These are phyloP conservation scores for Otocyon megalotis DNA, from an alignment of 2,113 vertebrate genomes.

Conservation along the genomic window DNA sequence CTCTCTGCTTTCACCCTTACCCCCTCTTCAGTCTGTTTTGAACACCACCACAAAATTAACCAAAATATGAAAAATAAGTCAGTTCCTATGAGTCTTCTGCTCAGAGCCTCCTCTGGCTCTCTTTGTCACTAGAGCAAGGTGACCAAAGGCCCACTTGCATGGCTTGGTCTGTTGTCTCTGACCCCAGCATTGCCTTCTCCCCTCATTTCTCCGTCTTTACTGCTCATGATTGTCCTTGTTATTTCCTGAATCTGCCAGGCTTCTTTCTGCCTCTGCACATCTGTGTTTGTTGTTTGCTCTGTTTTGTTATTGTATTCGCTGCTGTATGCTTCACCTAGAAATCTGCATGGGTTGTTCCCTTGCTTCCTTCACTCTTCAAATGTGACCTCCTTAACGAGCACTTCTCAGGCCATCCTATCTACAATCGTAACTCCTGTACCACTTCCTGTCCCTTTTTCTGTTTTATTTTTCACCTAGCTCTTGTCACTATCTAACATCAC, in stretches of 20 bases:
- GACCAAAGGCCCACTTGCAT: not conserved
- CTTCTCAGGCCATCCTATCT: not conserved
- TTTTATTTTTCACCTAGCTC: slow-evolving; percentile 18
- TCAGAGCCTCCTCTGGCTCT: not conserved
- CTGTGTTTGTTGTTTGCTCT: not conserved
- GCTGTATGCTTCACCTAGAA: not conserved
- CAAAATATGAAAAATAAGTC: slow-evolving; percentile 30
- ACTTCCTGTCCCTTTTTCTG: not conserved
- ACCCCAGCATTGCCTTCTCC: not conserved
- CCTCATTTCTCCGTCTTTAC: not conserved
- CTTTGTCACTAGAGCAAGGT: not conserved
- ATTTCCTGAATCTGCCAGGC: not conserved
- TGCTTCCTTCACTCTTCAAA: not conserved
- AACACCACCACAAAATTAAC: not conserved
- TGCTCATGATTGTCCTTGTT: not conserved
- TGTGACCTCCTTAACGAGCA: not conserved
- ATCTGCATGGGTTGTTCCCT: not conserved
- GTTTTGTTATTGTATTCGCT: not conserved
- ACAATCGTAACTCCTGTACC: not conserved
- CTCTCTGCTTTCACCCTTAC: slow-evolving; percentile 18
- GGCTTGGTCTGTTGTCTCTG: not conserved
- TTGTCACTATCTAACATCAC: slow-evolving; percentile 8
- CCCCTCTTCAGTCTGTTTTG: not conserved
- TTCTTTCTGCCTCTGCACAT: not conserved
- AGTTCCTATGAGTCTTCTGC: not conserved